Base-by-base conservation (phyloP, 2,797 vertebrate genomes). In the Buceros bicornis region DNA sequence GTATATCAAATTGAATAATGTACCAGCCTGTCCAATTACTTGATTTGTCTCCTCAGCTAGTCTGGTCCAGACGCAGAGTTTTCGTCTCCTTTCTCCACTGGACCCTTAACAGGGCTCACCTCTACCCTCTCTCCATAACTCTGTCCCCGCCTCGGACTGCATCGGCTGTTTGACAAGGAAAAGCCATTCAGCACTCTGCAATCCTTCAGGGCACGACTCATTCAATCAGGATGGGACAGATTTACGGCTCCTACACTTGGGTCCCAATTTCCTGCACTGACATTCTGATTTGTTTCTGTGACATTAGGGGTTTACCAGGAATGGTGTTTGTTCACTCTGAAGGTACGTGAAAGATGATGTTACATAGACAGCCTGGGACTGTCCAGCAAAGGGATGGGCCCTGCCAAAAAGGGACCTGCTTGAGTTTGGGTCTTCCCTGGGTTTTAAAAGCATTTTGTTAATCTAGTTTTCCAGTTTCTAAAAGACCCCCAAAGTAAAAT, bases 261-360 rank as follows among this genome's bases (percentile, higher is more conserved):
- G 73, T 96, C 92, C 87, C 94, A 94, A 95, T 97, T 96, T 96
- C 96, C 95, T 93, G 71, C 87, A 21, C 95, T 96, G 96, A 93
- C 95, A 96, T 95, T 58, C 95, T 96, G 95, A 96, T 97, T 95
- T 97, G 96, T 97, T 96, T 95, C 91, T 85, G 89, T 94, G 92
- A 79, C 92, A 88, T 85, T 72, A 91, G 87, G 82, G 80, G 42
- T 29, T 95, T 94, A 80, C 79, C 60, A 70, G 82, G 67, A 94
- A 85, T 0, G 4, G 28, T 84, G 89, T 93, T 95, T 94, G 89
- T 43, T 94, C 80, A 33, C 89, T 91, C 91, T 51, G 37, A 43
- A 61, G 87, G 80, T 71, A 82, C 3, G 6, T 65, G 92, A n/a
- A 77, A 53, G 74, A 86, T 37, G 78, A 53, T 37, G 53, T 82